Base-by-base conservation (phyloP, 2,113 vertebrate species). In the Pelvicachromis taeniatus region DNA sequence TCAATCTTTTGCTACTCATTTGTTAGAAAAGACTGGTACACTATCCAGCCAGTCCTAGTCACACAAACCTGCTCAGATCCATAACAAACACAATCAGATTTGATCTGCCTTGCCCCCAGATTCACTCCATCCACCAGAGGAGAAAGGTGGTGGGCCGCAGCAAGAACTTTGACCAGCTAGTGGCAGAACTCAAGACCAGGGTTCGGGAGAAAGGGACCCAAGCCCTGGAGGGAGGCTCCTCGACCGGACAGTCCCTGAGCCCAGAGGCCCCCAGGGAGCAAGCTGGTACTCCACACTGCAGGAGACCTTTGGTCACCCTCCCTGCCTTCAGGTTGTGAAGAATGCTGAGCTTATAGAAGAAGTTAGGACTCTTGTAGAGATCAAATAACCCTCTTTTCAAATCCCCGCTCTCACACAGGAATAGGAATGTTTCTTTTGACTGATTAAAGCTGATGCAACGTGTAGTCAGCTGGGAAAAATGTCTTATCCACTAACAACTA, bases 101-200 rank as follows among this genome's bases (percentile, higher is more conserved):
- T 79, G n/a, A 7, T 61, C 29, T 55, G 10, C 4, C 17, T 82
- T 7, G 1, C 73, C 80, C 52, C 77, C 85, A 99, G 98, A 99
- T 98, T 87, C 98, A 99, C 94, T 99, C 98, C 0, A 97, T 99
- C 80, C 97, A 98, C 91, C 97, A 98, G 94, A 96, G 98, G 35
- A 95, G 98, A 42, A 97, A 98, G 90, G 98, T 99, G 83, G 88
- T 92, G 59, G 98, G 98, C 17, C 96, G 98, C 11, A 97, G 96
- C 90, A 98, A 97, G 92, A 97, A 97, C 91, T 99, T 99, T n/a
- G 97, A 99, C 11, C 97, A 97, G 89, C 94, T 99, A 8, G 97
- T 99, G 91, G 97, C 97, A 0, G 97, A 99, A 89, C 95, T 98
- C 29, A 98, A 98, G 93, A 98, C 96, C 86, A 96, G 95, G 91